phyloP scores from a whole-genome alignment of 2,888 invertebrate species.

The Aspidapion aeneum region DNA sequence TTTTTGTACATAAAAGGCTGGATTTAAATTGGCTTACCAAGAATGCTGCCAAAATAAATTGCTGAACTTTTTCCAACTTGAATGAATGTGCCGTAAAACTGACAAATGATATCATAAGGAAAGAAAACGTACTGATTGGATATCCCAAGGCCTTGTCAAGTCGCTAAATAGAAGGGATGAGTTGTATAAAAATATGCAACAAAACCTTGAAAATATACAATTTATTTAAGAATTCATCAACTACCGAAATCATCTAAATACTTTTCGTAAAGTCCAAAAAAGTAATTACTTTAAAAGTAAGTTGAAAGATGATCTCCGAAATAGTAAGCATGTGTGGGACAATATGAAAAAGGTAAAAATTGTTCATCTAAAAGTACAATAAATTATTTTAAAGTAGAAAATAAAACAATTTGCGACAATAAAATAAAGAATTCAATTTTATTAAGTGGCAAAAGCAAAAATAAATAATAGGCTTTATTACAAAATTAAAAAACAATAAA shows the following conservation, averaged over 20 bases:
- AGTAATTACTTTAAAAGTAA: background rate
- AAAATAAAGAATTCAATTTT: too few relatives aligned
- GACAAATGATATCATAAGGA: background rate
- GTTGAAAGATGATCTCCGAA: background rate
- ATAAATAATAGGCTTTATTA: too few relatives aligned
- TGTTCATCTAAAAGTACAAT: too few relatives aligned
- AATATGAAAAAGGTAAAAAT: background rate
- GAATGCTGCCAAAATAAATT: too few relatives aligned
- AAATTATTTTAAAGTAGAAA: too few relatives aligned
- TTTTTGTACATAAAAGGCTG: background rate
- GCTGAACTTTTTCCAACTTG: background rate
- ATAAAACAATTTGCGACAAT: too few relatives aligned
- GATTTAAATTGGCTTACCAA: background rate
- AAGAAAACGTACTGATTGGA: background rate
- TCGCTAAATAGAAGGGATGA: background rate
- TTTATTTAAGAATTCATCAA: background rate
- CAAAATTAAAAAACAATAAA: too few relatives aligned
- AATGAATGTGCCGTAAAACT: background rate
- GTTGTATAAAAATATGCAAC: background rate
- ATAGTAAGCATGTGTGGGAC: background rate
- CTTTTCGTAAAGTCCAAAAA: background rate
- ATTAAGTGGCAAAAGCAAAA: too few relatives aligned
- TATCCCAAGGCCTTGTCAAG: background rate
- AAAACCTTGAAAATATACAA: background rate
- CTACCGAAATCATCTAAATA: background rate